A percentile compares a stretch with the other conserved stretches of the same genome.
Evolutionary conservation across 2,888 invertebrate species (phyloP).

Genomic region (Isoperla grammatica): DNA sequence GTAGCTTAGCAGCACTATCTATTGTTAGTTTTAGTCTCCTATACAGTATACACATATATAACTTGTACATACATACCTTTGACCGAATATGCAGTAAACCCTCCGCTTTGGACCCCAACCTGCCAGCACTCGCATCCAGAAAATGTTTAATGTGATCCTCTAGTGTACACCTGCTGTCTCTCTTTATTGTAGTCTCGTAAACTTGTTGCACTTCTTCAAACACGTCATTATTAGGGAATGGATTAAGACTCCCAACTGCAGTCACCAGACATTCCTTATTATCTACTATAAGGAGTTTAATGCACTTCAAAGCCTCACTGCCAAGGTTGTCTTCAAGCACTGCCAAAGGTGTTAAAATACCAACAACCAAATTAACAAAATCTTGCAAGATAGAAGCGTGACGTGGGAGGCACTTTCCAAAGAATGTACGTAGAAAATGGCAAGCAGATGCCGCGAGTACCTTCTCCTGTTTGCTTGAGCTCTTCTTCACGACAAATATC

Average conservation of each 20-base stretch:
- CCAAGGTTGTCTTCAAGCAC: slow-evolving; percentile 17
- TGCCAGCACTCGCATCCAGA: slow-evolving; percentile 40
- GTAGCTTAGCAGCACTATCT: too few relatives aligned
- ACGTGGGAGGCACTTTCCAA: slow-evolving; percentile 14
- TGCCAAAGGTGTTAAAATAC: slow-evolving; percentile 15
- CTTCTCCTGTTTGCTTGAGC: background rate
- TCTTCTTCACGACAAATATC: slow-evolving; percentile 9
- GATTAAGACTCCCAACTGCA: slow-evolving; percentile 48
- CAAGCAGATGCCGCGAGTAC: slow-evolving; percentile 14
- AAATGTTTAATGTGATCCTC: slow-evolving; percentile 49
- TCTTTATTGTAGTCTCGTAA: slow-evolving; percentile 1
- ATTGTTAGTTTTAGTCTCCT: too few relatives aligned
- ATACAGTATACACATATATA: too few relatives aligned
- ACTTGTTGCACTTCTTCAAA: slow-evolving; percentile 18
- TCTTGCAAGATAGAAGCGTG: background rate
- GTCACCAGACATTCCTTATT: slow-evolving; percentile 45
- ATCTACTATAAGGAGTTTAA: slow-evolving; percentile 47
- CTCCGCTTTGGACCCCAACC: slow-evolving; percentile 42
- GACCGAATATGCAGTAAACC: slow-evolving; percentile 50
- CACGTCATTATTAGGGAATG: slow-evolving; percentile 43
- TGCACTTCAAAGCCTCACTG: slow-evolving; percentile 42
- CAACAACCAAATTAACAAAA: slow-evolving; percentile 10
- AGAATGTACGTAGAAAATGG: slow-evolving; percentile 19
- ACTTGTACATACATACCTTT: slow-evolving; percentile 38
- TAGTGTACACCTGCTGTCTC: slow-evolving; percentile 33